Conservation (phyloP, 2,797 vertebrate species). For the Microchirus variegatus region DNA sequence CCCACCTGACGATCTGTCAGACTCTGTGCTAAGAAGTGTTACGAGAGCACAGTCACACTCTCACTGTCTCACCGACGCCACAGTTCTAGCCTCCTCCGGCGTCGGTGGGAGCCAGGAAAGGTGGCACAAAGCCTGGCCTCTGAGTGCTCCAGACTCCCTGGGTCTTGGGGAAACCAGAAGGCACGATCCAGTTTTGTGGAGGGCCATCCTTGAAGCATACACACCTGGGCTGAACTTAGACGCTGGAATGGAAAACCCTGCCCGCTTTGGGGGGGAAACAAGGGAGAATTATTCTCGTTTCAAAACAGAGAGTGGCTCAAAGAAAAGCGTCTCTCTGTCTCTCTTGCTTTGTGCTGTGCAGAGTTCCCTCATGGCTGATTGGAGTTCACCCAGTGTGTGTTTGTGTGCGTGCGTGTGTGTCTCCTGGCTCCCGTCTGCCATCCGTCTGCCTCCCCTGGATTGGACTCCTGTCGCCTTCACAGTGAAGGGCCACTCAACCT, state of each 20-base stretch:
- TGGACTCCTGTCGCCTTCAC: conserved; percentile 77
- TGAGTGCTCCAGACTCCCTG: conserved; percentile 57
- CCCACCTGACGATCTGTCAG: conserved; percentile 46
- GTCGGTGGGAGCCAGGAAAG: conserved; percentile 65
- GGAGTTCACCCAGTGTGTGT: conserved; percentile 54
- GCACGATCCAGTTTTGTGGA: conserved; percentile 41
- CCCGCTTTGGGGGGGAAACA: conserved; percentile 36
- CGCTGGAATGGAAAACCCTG: conserved; percentile 57
- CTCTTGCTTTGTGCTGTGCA: conserved; percentile 42
- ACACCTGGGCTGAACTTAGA: conserved; percentile 54
- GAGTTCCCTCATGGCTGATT: conserved; percentile 62
- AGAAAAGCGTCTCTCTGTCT: conserved; percentile 44
- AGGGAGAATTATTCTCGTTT: conserved; percentile 54
- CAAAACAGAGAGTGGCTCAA: conserved; percentile 45
- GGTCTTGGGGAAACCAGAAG: conserved; percentile 53
- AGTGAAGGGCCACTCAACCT: conserved; percentile 81
- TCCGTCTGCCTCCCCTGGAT: conserved; percentile 76
- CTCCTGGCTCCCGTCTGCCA: conserved; percentile 70
- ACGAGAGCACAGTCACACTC: no score
- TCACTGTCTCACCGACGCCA: no score
- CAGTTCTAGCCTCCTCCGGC: conserved; percentile 33
- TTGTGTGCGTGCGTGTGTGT: conserved; percentile 31
- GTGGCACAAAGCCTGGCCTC: conserved; percentile 71
- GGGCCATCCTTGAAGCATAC: conserved; percentile 42
- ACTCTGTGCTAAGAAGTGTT: conserved; percentile 30